Evolutionary conservation across 2,888 invertebrate species (phyloP), one percentile per base, ranked within the genome.

Genomic region (Acrobasis consociella): DNA sequence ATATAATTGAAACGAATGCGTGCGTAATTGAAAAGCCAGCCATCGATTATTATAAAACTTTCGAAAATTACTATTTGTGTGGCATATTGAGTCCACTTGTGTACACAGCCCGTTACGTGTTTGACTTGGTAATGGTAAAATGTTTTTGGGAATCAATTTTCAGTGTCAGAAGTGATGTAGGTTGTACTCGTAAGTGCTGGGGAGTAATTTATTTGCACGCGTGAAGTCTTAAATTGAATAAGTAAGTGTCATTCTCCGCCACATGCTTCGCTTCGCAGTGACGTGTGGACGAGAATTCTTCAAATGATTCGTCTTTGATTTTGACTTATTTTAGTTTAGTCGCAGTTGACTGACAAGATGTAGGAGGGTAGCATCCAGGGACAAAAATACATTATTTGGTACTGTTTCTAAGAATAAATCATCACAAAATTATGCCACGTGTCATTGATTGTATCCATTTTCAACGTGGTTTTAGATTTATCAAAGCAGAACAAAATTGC

Each of bases 1-100:
- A 67, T 77, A 73, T 82, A 81, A 81, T 82, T 82, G 83, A 81
- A 77, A 81, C 77, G 75, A 78, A 72, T 76, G 72, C 46, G 49
- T 73, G 74, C 74, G 69, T 83, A 80, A 82, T 81, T 81, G 81
- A 80, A 80, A 81, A 76, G 65, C 66, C 69, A 68, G 70, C 69
- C 68, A 72, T 69, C 71, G 69, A 69, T 72, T 72, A 74, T 73
- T 72, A 70, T 64, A 71, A 71, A 73, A 78, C 77, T 81, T 80
- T 81, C 75, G 70, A 78, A 79, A 80, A 81, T 81, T 78, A 74
- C 77, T 81, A 78, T 74, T 61, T 53, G 61, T 55, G 53, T 62
- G 53, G 62, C 55, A 55, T 55, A 55, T 49, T 55, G 62, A 49
- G 37, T 49, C 39, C 62, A 49, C 37, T 59, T 56, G 71, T 72